These are phyloP conservation scores for Rhyacophila evoluta DNA, from an alignment of 2,888 invertebrate species.

Conservation along the genomic window DNA sequence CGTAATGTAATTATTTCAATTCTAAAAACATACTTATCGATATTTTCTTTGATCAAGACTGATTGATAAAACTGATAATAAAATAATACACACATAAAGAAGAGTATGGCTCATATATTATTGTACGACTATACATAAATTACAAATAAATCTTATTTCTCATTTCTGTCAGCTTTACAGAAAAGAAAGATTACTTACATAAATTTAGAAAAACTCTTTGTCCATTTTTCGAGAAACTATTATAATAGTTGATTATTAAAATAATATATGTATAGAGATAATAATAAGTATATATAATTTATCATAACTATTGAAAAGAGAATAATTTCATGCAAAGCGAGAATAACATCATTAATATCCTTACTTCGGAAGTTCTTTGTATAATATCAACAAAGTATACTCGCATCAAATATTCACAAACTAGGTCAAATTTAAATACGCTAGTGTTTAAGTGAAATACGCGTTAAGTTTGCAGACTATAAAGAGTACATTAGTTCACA, in stretches of 20 bases:
- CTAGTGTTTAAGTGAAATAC: constrained; percentile 19
- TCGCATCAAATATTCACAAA: constrained; percentile 7
- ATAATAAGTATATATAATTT: constrained; percentile 12
- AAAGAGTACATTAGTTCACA: constrained; percentile 14
- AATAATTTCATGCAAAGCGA: constrained; percentile 11
- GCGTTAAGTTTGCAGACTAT: constrained; percentile 8
- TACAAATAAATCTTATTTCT: neutral
- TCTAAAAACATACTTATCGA: too few species aligned
- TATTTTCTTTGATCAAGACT: too few species aligned
- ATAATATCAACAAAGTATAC: constrained; percentile 22
- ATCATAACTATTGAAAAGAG: constrained; percentile 3
- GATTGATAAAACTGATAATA: too few species aligned
- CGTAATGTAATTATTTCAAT: too few species aligned
- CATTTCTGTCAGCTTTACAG: neutral
- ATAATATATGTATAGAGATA: neutral
- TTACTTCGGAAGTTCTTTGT: constrained; percentile 22
- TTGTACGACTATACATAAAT: too few species aligned
- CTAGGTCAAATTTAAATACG: constrained; percentile 24
- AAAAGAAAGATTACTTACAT: neutral
- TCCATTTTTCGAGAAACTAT: neutral
- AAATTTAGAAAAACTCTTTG: neutral
- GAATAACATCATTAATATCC: constrained; percentile 17
- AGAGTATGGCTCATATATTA: too few species aligned
- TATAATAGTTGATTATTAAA: neutral
- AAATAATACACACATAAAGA: too few species aligned